Evolutionary conservation across 2,888 invertebrate genomes (phyloP), one percentile per base, ranked within the genome.

Genomic region (Eupithecia tripunctaria): DNA sequence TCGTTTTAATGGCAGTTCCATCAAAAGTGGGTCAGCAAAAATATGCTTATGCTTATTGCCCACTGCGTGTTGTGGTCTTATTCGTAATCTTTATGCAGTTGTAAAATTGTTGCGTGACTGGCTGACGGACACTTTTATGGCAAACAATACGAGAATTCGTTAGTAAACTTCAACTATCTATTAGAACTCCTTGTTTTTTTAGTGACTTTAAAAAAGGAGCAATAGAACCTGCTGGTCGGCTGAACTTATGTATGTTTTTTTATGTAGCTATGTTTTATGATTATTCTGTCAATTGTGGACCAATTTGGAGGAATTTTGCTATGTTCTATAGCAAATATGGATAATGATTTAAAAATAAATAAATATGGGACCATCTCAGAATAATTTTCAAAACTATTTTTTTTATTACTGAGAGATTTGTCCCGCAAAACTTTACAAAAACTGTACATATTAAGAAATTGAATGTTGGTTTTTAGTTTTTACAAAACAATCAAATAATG

Each of bases 21-120:
- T 83, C 82, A 85, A 80, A 88, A 86, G 77, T 85, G 80, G 87
- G 86, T 75, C 87, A 84, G 84, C 80, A 84, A 84, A 87, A 84
- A 84, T 86, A 82, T 84, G 65, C 69, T 68, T 59, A 59, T 59
- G 76, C 71, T 67, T 70, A 71, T 71, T 73, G 68, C 68, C 73
- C 29, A 67, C 73, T 68, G 70, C 66, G 75, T 38, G 64, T 69
- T 76, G 75, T 73, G 71, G 59, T 71, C 71, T 67, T 73, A 78
- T 70, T 78, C 70, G 21, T 64, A 14, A 64, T 64, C 38, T 64
- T 64, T 41, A 66, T 18, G 65, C 65, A 66, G 29, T 36, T 66
- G 47, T 27, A 41, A 43, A 43, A 65, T 12, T 25, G 25, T 60
- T 29, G 60, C 29, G 60, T 29, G 60, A 60, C 18, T 18, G 59